These are phyloP conservation scores for Cydia strobilella DNA, from an alignment of 1,140 invertebrate genomes.

Conservation along the genomic window DNA sequence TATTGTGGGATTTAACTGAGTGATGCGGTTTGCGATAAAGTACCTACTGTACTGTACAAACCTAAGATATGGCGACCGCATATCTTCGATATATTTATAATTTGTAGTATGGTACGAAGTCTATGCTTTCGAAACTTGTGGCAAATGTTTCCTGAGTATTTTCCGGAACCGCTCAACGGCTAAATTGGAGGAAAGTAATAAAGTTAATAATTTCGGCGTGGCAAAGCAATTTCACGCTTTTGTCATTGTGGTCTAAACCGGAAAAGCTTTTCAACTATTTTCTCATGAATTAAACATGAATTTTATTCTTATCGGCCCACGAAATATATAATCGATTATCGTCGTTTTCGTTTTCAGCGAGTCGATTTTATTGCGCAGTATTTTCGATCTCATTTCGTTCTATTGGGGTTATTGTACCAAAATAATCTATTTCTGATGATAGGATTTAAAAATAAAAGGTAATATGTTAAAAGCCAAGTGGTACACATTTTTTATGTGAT, in stretches of 20 bases:
- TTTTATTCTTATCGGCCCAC: background rate
- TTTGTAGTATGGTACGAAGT: background rate
- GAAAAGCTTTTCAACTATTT: conserved; percentile 19
- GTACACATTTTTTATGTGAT: no score
- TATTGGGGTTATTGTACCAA: background rate
- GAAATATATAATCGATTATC: background rate
- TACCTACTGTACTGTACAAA: no score
- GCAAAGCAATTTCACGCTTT: conserved; percentile 20
- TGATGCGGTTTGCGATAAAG: no score
- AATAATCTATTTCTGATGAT: conserved; percentile 1
- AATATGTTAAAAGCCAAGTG: background rate
- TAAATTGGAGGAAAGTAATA: conserved; percentile 30
- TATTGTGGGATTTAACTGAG: no score
- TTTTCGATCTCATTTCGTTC: no score
- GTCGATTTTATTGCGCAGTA: background rate
- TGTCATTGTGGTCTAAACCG: conserved; percentile 24
- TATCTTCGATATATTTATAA: no score
- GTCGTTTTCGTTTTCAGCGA: background rate
- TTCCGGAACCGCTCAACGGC: conserved; percentile 19
- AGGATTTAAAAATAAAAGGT: background rate
- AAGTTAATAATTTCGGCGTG: conserved; percentile 22
- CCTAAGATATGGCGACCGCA: no score
- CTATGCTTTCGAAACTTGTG: background rate
- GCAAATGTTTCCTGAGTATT: conserved; percentile 1
- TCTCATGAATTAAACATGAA: conserved; percentile 10